Base-by-base conservation (phyloP, 2,113 vertebrate genomes). In the Notothenia coriiceps region DNA sequence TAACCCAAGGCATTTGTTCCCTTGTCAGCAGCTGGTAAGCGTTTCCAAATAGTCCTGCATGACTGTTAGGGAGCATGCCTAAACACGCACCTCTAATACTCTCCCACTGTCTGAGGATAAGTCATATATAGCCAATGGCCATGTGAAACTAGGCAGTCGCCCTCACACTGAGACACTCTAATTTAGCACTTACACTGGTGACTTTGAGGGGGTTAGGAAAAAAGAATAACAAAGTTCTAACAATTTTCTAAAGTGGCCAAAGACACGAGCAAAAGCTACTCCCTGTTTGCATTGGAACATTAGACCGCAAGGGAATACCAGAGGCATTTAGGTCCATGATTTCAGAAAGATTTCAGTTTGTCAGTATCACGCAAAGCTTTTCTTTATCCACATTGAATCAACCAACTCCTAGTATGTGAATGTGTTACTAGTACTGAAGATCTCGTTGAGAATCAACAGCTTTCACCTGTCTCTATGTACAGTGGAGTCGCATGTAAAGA, bases 101-200 rank as follows among this genome's bases (percentile, higher is more conserved):
- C 46, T 22, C 70, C 73, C 49, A 51, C 73, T 64, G 67, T 73
- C 54, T 92, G 72, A 62, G 70, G 61, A 78, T 57, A 70, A 75
- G 82, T 84, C 86, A n/a, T 72, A 82, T 49, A 71, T 77, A 60
- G 85, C 89, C 80, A 82, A 81, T 82, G 80, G 88, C 85, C 66
- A 83, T 64, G 35, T 77, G 79, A 87, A 72, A 79, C 57, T 29
- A 66, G 47, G 67, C 60, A 20, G 71, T 70, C 70, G 78, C 61
- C 74, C 33, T 47, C 11, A 7, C 15, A 35, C 61, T 20, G 78
- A 85, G 70, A 57, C 51, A 9, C n/a, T 46, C 59, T 50, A 50
- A 77, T 70, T 57, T 63, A 43, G 54, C 46, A 67, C 10, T 84
- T 25, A 59, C 15, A 20, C 1, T 5, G 18, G 9, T 55, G 46